Conservation (phyloP, 2,888 invertebrate genomes). For the Gerris lacustris region DNA sequence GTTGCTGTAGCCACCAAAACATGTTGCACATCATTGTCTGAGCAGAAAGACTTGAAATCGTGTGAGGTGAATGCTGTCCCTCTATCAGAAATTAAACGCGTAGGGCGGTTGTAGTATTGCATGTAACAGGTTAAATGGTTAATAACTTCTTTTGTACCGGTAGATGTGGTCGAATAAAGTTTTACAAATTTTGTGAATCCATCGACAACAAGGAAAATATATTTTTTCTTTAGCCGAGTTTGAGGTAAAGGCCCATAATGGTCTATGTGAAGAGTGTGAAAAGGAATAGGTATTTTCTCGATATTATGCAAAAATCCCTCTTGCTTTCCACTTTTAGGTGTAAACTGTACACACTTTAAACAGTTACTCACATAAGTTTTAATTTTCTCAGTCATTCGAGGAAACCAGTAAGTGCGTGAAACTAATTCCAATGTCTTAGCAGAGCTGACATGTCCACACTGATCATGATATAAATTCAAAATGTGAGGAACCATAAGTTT, state of each 20-base stretch:
- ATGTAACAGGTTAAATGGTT: conserved; percentile 9
- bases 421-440: conserved; percentile 8
- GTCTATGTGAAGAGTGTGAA: conserved; percentile 10
- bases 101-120: neutral
- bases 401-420: conserved; percentile 10
- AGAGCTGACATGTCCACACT: conserved; percentile 8
- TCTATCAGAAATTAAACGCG: neutral
- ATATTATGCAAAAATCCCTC: conserved; percentile 7
- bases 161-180: neutral
- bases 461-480: conserved; percentile 9
- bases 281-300: conserved; percentile 3
- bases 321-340: neutral
- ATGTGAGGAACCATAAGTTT: neutral
- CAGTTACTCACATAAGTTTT: conserved; percentile 11
- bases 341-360: conserved; percentile 12
- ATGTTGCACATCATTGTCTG: neutral
- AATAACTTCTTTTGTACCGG: conserved; percentile 7
- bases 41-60: neutral
- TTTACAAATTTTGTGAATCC: conserved; percentile 7
- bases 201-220: conserved; percentile 1
- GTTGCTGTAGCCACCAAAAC: conserved; percentile 6
- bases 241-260: conserved; percentile 6
- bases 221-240: neutral
- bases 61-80: conserved; percentile 4
- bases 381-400: neutral